These are phyloP conservation scores for Pocillopora meandrina DNA, from an alignment of 92 coral and sea anemone species.

Conservation along the genomic window DNA sequence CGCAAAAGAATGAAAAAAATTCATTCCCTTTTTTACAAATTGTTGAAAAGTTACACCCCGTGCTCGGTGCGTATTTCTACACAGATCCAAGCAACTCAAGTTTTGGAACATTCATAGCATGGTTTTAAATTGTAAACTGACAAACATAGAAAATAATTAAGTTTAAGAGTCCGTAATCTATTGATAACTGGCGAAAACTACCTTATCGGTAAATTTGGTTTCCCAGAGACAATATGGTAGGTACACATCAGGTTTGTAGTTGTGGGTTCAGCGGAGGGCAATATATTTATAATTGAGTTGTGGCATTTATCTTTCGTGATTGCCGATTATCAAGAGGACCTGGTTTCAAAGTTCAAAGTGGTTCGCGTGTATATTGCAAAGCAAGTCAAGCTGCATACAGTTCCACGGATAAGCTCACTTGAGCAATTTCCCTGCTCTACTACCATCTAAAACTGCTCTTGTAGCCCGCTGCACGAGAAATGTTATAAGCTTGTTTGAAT, in stretches of 20 bases:
- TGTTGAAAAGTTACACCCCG: no score
- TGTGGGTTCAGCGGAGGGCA: background rate
- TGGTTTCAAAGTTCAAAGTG: constrained; percentile 17
- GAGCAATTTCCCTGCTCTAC: constrained; percentile 1
- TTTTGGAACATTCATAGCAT: background rate
- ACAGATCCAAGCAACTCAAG: background rate
- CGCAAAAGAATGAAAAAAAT: no score
- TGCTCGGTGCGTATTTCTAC: no score
- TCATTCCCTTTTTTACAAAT: no score
- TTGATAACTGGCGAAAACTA: background rate
- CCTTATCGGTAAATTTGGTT: background rate
- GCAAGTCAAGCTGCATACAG: background rate
- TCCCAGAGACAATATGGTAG: constrained; percentile 12
- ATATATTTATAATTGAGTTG: background rate
- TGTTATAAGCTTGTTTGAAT: background rate
- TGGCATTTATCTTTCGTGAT: constrained; percentile 6
- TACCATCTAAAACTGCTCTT: background rate
- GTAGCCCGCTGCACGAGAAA: background rate
- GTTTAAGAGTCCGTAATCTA: constrained; percentile 9
- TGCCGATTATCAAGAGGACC: background rate
- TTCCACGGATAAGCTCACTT: constrained; percentile 7
- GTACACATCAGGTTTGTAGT: background rate
- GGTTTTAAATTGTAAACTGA: background rate
- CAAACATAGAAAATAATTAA: background rate
- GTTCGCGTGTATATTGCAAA: constrained; percentile 26